A percentile compares a stretch with the other conserved stretches of the same genome.
Evolutionary conservation across 2,888 invertebrate species (phyloP).

Genomic region (Gari tellinella): DNA sequence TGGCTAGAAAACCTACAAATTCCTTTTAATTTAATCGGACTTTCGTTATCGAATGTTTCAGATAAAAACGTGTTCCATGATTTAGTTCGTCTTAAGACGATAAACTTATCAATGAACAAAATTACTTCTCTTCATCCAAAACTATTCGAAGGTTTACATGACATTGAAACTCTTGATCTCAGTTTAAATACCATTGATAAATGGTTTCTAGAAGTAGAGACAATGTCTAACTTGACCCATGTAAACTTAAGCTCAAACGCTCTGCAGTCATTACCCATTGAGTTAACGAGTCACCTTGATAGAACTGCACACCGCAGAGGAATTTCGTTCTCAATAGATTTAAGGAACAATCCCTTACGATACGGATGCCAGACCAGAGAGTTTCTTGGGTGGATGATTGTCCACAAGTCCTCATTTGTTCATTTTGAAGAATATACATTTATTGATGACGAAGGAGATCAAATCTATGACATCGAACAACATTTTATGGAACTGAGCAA

Average conservation of each 20-base stretch:
- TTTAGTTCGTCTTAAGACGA: too few relatives aligned
- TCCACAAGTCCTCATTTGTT: too few relatives aligned
- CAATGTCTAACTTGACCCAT: slow-evolving; percentile 9
- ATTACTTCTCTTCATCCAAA: slow-evolving; percentile 10
- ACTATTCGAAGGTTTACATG: not conserved
- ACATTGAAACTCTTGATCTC: too few relatives aligned
- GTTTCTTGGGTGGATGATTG: not conserved
- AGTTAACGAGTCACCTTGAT: slow-evolving; percentile 2
- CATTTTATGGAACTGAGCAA: not conserved
- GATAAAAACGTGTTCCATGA: too few relatives aligned
- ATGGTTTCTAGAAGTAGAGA: not conserved
- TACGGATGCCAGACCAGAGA: too few relatives aligned
- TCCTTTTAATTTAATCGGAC: slow-evolving; percentile 30
- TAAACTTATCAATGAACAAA: slow-evolving; percentile 21
- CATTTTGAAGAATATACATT: not conserved
- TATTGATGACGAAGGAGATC: not conserved
- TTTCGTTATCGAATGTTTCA: slow-evolving; percentile 17
- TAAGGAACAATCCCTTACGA: too few relatives aligned
- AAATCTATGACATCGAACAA: not conserved
- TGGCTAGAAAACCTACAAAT: too few relatives aligned
- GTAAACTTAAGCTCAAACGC: slow-evolving; percentile 27
- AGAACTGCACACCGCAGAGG: too few relatives aligned
- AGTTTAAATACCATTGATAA: slow-evolving; percentile 23
- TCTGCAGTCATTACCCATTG: slow-evolving; percentile 11
- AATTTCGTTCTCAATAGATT: too few relatives aligned